Conservation (phyloP, 2,797 vertebrate genomes). For the Notolabrus celidotus region DNA sequence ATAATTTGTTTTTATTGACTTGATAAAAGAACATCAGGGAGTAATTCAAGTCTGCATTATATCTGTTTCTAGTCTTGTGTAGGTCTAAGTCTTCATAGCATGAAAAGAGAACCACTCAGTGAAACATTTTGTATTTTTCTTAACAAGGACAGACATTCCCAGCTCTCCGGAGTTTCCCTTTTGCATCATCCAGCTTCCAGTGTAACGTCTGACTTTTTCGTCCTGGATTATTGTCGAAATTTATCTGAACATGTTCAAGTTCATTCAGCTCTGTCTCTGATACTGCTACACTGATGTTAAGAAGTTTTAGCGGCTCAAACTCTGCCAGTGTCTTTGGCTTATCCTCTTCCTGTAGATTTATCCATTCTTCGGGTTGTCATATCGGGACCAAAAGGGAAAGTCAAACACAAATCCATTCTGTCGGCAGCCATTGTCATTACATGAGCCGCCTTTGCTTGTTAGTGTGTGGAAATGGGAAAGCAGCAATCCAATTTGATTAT, state of each 20-base stretch:
- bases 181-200: slow-evolving; percentile 17
- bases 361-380: slow-evolving; percentile 46
- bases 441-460: not conserved
- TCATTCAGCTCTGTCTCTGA: slow-evolving; percentile 47
- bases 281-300: slow-evolving; percentile 44
- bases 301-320: slow-evolving; percentile 61
- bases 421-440: slow-evolving; percentile 13
- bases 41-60: not conserved
- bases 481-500: slow-evolving; percentile 15
- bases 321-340: slow-evolving; percentile 48
- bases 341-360: slow-evolving; percentile 51
- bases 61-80: not conserved
- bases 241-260: slow-evolving; percentile 50
- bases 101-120: not conserved
- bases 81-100: not conserved
- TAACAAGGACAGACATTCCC: not conserved
- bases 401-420: slow-evolving; percentile 37
- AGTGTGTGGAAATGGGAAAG: slow-evolving; percentile 6
- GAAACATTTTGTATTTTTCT: not conserved
- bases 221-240: slow-evolving; percentile 56
- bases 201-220: slow-evolving; percentile 33
- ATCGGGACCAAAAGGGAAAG: slow-evolving; percentile 13
- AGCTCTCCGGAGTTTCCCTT: slow-evolving; percentile 12
- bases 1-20: too few relatives aligned
- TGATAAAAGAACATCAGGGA: not conserved